Base-by-base conservation (phyloP, 2,888 invertebrate species). In the Tuta absoluta region DNA sequence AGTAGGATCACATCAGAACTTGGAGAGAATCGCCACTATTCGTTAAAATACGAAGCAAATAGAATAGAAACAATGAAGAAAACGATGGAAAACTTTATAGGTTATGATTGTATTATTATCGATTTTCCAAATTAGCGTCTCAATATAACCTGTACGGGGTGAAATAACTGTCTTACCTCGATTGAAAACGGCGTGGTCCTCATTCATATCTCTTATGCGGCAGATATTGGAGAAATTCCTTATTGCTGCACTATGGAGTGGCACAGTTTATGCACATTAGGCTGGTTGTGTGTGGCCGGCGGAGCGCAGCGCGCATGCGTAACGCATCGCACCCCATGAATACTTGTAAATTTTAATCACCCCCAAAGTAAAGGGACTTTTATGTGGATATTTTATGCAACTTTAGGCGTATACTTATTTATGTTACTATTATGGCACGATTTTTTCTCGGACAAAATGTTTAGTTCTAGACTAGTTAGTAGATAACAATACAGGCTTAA, bases 111-210 rank as follows among this genome's bases (percentile, higher is more conserved):
- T 89, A 82, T 89, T 87, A 85, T 88, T 85, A 80, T 88, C 76
- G 92, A 91, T 91, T 89, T 89, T 87, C 74, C 65, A 70, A 68
- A 70, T 72, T 68, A 65, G 64, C 66, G 65, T 71, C 59, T 67
- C 67, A 72, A 11, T 62, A 24, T 76, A 76, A 78, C 73, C 75
- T 75, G 69, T 69, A 67, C 64, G 65, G 60, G 63, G 63, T 66
- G 62, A 65, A 66, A 70, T 63, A 67, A 59, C 53, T 45, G 67
- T 76, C 93, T 93, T 93, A 96, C 96, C 95, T 96, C 95, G 92
- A 95, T 93, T 88, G 95, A 94, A 90, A 95, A 93, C 93, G 94
- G 95, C 92, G 95, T 96, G 93, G 95, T 94, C 96, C 95, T 95
- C 96, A 96, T 96, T 96, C 96, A 96, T 96, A 96, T 94, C 94